Conservation (phyloP, 2,888 invertebrate species). For the Hirtodrosophila histrioides region DNA sequence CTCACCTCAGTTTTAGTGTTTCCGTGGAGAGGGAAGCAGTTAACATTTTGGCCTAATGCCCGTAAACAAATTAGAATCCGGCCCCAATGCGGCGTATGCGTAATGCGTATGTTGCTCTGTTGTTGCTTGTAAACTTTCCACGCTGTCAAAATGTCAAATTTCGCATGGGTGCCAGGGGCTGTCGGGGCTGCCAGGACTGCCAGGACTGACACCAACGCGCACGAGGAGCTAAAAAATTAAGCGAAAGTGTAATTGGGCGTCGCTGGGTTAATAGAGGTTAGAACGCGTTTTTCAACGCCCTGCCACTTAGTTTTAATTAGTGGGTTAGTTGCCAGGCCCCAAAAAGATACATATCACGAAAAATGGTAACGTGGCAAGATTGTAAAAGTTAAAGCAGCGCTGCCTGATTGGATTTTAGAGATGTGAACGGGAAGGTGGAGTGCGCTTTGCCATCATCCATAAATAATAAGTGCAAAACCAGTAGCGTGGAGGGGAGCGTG, state of each 20-base stretch:
- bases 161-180: slow-evolving; percentile 33
- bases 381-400: slow-evolving; percentile 35
- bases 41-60: slow-evolving; percentile 63
- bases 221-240: slow-evolving; percentile 63
- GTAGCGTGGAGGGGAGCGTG: slow-evolving; percentile 1
- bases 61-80: slow-evolving; percentile 73
- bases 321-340: slow-evolving; percentile 53
- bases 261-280: slow-evolving; percentile 77
- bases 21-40: slow-evolving; percentile 22
- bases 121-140: slow-evolving; percentile 65
- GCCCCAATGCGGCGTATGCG: slow-evolving; percentile 68
- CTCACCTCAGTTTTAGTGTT: slow-evolving; percentile 48
- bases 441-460: slow-evolving; percentile 27
- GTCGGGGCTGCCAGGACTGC: slow-evolving; percentile 3
- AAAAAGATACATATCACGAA: slow-evolving; percentile 34
- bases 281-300: slow-evolving; percentile 60
- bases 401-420: slow-evolving; percentile 25
- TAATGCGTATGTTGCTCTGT: slow-evolving; percentile 54
- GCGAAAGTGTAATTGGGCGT: slow-evolving; percentile 78
- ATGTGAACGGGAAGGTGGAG: not conserved
- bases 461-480: slow-evolving; percentile 46
- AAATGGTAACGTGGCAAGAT: slow-evolving; percentile 22
- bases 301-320: slow-evolving; percentile 77
- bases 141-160: slow-evolving; percentile 77
- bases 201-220: slow-evolving; percentile 17